Evolutionary conservation across 2,888 invertebrate species (phyloP).

Genomic region (Callyntrura guangdongensis): DNA sequence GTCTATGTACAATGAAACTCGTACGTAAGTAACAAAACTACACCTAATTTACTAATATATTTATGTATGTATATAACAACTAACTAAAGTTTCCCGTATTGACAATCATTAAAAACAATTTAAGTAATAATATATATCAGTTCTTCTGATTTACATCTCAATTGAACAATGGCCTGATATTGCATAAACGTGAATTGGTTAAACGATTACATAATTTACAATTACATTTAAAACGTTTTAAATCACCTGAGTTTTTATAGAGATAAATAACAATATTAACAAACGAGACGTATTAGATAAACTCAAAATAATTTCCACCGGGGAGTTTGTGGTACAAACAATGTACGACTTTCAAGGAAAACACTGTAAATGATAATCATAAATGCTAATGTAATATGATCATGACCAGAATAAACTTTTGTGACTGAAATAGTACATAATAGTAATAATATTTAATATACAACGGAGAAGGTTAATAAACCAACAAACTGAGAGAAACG

Average conservation of each 20-base stretch:
- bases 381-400: background rate
- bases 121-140: constrained; percentile 57
- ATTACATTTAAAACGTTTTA: constrained; percentile 35
- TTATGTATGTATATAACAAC: constrained; percentile 32
- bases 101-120: constrained; percentile 45
- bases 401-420: constrained; percentile 1
- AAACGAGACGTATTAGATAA: background rate
- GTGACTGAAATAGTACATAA: background rate
- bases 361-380: background rate
- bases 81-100: constrained; percentile 63
- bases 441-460: background rate
- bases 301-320: constrained; percentile 46
- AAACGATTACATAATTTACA: constrained; percentile 27
- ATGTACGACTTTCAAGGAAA: background rate
- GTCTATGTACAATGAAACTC: constrained; percentile 63
- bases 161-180: constrained; percentile 75
- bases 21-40: constrained; percentile 68
- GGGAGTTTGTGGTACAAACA: background rate
- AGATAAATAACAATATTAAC: constrained; percentile 29
- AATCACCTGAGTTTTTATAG: constrained; percentile 76
- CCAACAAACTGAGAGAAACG: background rate
- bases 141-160: constrained; percentile 69
- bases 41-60: constrained; percentile 49
- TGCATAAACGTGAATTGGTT: constrained; percentile 64
- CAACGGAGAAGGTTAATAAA: background rate